Evolutionary conservation across 2,113 vertebrate genomes (phyloP).

Genomic region (Salvelinus sp.): DNA sequence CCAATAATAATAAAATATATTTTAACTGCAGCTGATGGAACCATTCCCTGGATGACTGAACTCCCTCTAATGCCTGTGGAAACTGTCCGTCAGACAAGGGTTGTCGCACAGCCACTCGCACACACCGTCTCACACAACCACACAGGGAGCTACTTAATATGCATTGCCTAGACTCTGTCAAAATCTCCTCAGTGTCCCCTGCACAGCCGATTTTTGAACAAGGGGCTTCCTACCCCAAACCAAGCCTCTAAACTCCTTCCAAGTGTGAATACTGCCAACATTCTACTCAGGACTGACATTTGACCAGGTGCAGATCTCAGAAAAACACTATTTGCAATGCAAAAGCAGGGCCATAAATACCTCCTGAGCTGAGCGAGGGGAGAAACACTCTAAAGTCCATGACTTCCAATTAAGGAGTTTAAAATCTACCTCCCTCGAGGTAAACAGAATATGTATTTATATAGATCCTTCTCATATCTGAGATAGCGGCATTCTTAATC

Average conservation of each 20-base stretch:
- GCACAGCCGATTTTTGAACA: constrained; percentile 39
- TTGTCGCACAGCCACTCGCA: constrained; percentile 42
- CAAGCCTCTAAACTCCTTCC: constrained; percentile 2
- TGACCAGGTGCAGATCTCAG: constrained; percentile 2
- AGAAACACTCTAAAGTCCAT: background rate
- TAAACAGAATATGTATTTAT: constrained; percentile 35
- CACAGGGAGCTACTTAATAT: constrained; percentile 39
- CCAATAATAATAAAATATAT: too few relatives aligned
- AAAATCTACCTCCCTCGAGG: constrained; percentile 6
- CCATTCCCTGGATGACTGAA: constrained; percentile 34
- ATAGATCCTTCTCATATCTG: constrained; percentile 30
- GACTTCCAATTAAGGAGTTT: background rate
- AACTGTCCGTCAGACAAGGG: constrained; percentile 42
- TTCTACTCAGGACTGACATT: background rate
- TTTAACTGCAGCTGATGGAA: too few relatives aligned
- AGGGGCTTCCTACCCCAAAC: constrained; percentile 33
- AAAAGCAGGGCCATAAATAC: constrained; percentile 28
- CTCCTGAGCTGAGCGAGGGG: constrained; percentile 25
- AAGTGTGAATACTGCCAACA: constrained; percentile 19
- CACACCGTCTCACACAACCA: constrained; percentile 42
- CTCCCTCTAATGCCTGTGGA: constrained; percentile 22
- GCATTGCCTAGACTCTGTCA: constrained; percentile 31
- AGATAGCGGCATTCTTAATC: constrained; percentile 14
- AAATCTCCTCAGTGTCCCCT: constrained; percentile 35
- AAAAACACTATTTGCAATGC: constrained; percentile 35